phyloP scores from a whole-genome alignment of 2,113 vertebrate genomes.

The Dromaius novaehollandiae region DNA sequence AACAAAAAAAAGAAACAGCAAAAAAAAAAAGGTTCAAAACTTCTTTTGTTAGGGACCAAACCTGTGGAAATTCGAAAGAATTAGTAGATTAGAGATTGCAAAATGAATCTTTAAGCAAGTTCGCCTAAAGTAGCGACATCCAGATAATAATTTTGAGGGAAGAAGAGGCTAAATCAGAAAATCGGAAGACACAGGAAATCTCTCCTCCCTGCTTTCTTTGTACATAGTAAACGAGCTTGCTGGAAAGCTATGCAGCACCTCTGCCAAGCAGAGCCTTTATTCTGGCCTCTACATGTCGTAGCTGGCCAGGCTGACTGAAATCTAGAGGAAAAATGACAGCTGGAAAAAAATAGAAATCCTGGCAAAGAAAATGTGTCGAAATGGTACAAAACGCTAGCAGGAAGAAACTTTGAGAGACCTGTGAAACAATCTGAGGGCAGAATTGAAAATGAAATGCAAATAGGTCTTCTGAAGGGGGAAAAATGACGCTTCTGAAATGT shows the following conservation, averaged over 20 bases:
- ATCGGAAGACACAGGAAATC: neutral
- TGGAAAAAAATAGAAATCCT: neutral
- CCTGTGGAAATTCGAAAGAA: neutral
- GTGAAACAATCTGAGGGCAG: neutral
- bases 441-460: neutral
- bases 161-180: neutral
- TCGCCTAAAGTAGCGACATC: neutral
- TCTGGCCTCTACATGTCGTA: neutral
- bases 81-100: neutral
- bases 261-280: neutral
- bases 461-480: neutral
- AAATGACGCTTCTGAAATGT: fast-evolving
- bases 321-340: neutral
- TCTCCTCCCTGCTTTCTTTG: neutral
- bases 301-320: neutral
- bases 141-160: neutral
- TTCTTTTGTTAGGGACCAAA: neutral
- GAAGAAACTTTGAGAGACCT: neutral
- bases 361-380: neutral
- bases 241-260: neutral
- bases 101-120: neutral
- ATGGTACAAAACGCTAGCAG: neutral
- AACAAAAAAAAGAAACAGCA: neutral
- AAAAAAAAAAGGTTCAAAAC: neutral
- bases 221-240: neutral